Evolutionary conservation across 2,113 vertebrate genomes (phyloP).

Genomic region (Hippocampus abdominalis): DNA sequence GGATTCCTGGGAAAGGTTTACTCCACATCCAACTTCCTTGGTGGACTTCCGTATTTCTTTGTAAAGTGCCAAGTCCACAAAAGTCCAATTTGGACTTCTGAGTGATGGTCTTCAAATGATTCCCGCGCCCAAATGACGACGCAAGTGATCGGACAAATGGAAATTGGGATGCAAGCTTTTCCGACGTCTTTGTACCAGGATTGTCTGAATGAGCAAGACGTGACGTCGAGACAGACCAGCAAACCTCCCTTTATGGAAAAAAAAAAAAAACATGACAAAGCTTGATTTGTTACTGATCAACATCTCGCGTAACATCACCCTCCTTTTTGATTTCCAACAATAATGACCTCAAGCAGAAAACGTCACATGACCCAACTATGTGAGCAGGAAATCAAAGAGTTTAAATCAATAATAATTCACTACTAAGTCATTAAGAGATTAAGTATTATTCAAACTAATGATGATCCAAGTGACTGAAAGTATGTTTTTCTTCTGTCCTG

Average conservation of each 20-base stretch:
- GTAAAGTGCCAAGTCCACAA: slow-evolving; percentile 87
- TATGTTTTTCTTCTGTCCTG: too few species aligned
- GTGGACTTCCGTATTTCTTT: slow-evolving; percentile 55
- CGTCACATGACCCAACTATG: neutral
- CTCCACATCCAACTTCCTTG: slow-evolving; percentile 20
- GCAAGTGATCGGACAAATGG: neutral
- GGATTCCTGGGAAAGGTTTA: neutral
- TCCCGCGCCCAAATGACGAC: neutral
- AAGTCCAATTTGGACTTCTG: neutral
- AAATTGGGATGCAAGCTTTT: neutral
- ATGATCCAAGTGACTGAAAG: too few species aligned
- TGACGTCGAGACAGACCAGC: slow-evolving; percentile 36
- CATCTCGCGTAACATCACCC: neutral
- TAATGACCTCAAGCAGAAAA: neutral
- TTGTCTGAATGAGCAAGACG: slow-evolving; percentile 47
- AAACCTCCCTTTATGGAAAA: slow-evolving; percentile 60
- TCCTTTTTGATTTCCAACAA: neutral
- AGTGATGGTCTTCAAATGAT: neutral
- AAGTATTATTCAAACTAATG: too few species aligned
- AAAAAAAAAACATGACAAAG: neutral
- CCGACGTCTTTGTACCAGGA: neutral
- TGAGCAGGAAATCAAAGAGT: neutral
- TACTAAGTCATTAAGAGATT: too few species aligned
- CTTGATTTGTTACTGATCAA: neutral
- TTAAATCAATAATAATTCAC: too few species aligned